Evolutionary conservation across 2,113 vertebrate genomes (phyloP), one percentile per base, ranked within the genome.

Genomic region (Petromus typicus): DNA sequence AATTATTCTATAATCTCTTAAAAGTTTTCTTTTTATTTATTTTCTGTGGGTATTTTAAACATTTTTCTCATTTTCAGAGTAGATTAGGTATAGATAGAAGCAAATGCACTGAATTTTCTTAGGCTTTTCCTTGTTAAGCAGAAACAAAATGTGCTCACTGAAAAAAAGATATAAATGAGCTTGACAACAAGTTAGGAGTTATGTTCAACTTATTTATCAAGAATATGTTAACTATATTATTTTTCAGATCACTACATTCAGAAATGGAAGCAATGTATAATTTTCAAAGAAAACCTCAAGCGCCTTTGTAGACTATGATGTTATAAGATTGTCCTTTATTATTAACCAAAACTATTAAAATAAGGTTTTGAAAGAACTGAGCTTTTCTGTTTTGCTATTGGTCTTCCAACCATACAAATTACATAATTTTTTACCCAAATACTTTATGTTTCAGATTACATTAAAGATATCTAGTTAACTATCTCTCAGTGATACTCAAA

Each of bases 21-120:
- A 90, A 90, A 63, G 73, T 7, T 22, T 73, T 64, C 13, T 73
- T 91, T 81, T 30, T 32, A 66, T 85, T 92, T 92, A 79, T 84
- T 91, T 96, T 88, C 64, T 81, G 23, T 87, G 85, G 10, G 6
- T 75, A 86, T 81, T 92, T 95, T 93, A 75, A 48, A 93, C 78
- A 80, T 16, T 67, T 67, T 43, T 84, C 48, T 34, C 32, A 69
- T 86, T 88, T 95, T 86, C 20, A 89, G 9, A 51, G 22, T 10
- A 82, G 66, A 81, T 81, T 83, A 23, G 57, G 1, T n/a, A 27
- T n/a, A 34, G 32, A 12, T 81, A 82, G 14, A 91, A 79, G 67
- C 54, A 83, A 92, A 30, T 86, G n/a, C 7, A 22, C 66, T 22
- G 2, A 85, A 25, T 91, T 86, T 92, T 69, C 63, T 80, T 57